Base-by-base conservation (phyloP, 2,888 invertebrate species). In the Drosophila multiciliata region DNA sequence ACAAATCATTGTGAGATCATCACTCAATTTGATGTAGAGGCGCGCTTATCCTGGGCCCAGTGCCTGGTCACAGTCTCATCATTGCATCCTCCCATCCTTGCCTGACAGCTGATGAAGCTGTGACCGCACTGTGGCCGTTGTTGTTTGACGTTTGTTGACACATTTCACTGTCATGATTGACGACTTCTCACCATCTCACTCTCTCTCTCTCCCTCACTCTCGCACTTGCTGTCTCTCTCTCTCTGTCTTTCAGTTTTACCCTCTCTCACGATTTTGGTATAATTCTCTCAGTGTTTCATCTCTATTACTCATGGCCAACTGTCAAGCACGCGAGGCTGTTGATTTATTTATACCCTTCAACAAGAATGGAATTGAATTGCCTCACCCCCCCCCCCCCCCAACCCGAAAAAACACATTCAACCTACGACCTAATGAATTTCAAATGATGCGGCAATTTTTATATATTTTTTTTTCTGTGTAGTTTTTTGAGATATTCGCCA, bases 91-190 rank as follows among this genome's bases (percentile, higher is more conserved):
- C 8, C 17, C 45, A 36, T 60, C 58, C 55, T 65, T 59, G 70
- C 52, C 61, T 55, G 86, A 79, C 78, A 83, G 86, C 83, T 85
- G 86, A 85, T 81, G 88, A 85, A 75, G 80, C 73, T 79, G 68
- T 62, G 73, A 73, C 77, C 80, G 62, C 77, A 71, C 33, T 79
- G 66, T 69, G 77, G 65, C 76, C 67, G 73, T 61, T 68, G 73
- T 61, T 80, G 66, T 77, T 78, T 85, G 86, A 86, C 83, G 85
- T 88, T 71, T 82, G 88, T 82, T 86, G 88, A 86, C 85, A 86
- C 85, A 86, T 86, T 80, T 78, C 79, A 82, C 89, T 82, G 76
- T 75, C 85, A 87, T 88, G 87, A 88, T 88, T 88, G 87, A 87
- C 89, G 87, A 87, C 78, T 63, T 65, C 42, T 61, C 75, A 54